Evolutionary conservation across 2,113 vertebrate species (phyloP).

Genomic region (Gnathonemus longibarbis): DNA sequence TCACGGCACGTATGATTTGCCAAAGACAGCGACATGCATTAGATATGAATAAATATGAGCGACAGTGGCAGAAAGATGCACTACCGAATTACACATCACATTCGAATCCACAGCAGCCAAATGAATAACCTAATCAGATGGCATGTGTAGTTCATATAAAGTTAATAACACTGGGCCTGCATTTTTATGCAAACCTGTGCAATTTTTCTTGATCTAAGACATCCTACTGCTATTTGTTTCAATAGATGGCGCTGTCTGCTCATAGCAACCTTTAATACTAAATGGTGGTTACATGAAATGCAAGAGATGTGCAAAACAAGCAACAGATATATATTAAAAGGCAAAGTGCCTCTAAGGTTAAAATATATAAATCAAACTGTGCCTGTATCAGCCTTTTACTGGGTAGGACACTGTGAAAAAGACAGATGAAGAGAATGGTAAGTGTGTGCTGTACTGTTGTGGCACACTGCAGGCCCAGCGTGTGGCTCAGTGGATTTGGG

Average conservation of each 20-base stretch:
- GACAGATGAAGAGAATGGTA: background rate
- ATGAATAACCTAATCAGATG: background rate
- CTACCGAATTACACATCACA: background rate
- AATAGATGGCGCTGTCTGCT: background rate
- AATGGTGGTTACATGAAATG: background rate
- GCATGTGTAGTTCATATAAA: background rate
- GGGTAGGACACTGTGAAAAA: background rate
- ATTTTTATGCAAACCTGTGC: background rate
- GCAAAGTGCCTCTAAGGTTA: background rate
- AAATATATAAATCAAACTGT: background rate
- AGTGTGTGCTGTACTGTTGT: background rate
- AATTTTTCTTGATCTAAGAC: background rate
- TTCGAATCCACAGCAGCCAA: background rate
- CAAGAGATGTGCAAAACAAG: background rate
- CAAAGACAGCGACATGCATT: background rate
- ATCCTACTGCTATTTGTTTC: background rate
- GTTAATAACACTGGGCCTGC: background rate
- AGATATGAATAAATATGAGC: background rate
- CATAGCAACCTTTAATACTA: background rate
- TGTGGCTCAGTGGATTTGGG: background rate
- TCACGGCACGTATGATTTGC: background rate
- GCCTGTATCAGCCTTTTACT: background rate
- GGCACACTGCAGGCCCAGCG: background rate
- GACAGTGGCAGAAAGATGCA: background rate
- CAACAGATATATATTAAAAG: background rate